Conservation (phyloP, 2,797 vertebrate genomes). For the Threskiornis aethiopicus region DNA sequence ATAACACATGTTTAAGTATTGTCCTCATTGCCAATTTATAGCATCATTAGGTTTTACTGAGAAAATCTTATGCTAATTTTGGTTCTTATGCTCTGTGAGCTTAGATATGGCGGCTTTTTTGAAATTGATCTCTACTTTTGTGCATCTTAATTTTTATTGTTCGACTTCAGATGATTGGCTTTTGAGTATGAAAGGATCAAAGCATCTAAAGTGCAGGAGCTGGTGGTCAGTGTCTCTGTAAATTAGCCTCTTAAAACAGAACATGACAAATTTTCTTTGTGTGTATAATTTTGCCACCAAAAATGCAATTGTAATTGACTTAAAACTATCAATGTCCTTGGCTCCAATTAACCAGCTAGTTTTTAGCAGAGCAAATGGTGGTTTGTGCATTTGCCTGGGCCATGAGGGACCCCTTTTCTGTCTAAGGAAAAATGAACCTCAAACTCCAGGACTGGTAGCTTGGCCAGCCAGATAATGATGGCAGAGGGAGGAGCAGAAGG, state of each 20-base stretch:
- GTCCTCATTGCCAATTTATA: background rate
- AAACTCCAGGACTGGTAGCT: background rate
- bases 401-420: background rate
- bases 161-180: background rate
- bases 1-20: background rate
- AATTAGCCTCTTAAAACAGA: background rate
- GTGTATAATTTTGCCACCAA: background rate
- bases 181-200: background rate
- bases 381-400: background rate
- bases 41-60: background rate
- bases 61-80: background rate
- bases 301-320: background rate
- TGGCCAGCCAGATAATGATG: background rate
- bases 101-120: background rate
- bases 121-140: background rate
- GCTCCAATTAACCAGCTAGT: background rate
- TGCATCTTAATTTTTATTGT: background rate
- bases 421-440: background rate
- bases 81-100: background rate
- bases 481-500: background rate
- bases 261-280: background rate
- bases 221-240: background rate
- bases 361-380: background rate
- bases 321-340: background rate
- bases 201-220: background rate